Evolutionary conservation across 2,888 invertebrate species (phyloP).

Genomic region (Hyposoter dolosus): DNA sequence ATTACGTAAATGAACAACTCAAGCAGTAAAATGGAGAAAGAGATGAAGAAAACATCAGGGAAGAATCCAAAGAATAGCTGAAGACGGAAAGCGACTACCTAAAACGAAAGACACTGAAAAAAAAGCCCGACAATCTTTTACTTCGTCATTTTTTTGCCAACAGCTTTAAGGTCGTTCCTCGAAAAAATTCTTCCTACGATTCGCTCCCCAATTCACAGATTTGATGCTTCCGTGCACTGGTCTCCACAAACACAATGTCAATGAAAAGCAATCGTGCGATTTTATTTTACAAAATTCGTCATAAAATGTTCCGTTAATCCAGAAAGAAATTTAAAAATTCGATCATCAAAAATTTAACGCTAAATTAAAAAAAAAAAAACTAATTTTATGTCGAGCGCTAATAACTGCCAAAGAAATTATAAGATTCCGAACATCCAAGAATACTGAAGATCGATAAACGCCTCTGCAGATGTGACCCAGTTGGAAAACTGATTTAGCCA

Average conservation of each 20-base stretch:
- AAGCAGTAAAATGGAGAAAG: slow-evolving; percentile 51
- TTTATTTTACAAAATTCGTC: background rate
- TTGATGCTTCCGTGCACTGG: background rate
- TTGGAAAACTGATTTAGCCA: slow-evolving; percentile 47
- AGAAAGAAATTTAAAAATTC: too few relatives aligned
- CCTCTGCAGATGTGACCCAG: slow-evolving; percentile 44
- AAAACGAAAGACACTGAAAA: slow-evolving; percentile 31
- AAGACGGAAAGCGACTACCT: slow-evolving; percentile 10
- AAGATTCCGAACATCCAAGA: slow-evolving; percentile 8
- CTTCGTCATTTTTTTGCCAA: background rate
- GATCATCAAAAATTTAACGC: too few relatives aligned
- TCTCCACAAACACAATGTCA: background rate
- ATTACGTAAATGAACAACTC: slow-evolving; percentile 76
- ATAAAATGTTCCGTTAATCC: background rate
- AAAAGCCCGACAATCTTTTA: slow-evolving; percentile 46
- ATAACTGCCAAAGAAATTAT: background rate
- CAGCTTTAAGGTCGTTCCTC: background rate
- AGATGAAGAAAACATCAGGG: slow-evolving; percentile 29
- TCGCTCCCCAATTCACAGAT: background rate
- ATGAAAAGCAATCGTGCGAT: background rate
- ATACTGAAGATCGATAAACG: background rate
- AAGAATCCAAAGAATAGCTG: background rate
- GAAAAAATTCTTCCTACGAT: background rate
- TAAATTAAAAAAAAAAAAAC: background rate
- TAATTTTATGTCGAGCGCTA: background rate